Evolutionary conservation across 2,113 vertebrate species (phyloP).

Genomic region (Chloropsis cyanopogon): DNA sequence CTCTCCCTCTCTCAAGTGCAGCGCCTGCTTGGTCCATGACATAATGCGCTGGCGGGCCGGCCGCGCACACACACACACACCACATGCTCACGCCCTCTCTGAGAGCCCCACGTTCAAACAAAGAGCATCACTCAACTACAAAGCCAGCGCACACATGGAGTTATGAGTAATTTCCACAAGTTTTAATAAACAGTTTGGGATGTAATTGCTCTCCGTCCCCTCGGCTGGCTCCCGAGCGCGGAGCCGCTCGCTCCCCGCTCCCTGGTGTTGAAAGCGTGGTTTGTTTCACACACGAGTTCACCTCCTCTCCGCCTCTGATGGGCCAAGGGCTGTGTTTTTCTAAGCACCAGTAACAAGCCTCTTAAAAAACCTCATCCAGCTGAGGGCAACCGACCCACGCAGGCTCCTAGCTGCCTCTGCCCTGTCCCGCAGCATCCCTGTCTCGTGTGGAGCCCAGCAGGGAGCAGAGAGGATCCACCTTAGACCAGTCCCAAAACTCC

Average conservation of each 20-base stretch:
- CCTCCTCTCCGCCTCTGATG: not conserved
- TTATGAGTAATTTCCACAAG: slow-evolving; percentile 53
- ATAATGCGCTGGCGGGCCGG: slow-evolving; percentile 45
- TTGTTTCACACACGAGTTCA: slow-evolving; percentile 15
- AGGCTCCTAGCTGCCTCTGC: rapidly evolving
- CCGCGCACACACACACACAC: not conserved
- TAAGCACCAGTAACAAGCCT: slow-evolving; percentile 1
- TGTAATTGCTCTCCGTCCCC: not conserved
- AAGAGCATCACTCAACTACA: slow-evolving; percentile 55
- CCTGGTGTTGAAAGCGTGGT: slow-evolving; percentile 45
- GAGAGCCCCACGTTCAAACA: slow-evolving; percentile 40
- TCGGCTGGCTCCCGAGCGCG: not conserved
- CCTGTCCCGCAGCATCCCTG: rapidly evolving
- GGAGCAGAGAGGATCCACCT: not conserved
- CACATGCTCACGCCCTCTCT: not conserved
- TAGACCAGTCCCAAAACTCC: not conserved
- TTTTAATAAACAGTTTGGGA: slow-evolving; percentile 51
- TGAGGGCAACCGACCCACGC: rapidly evolving
- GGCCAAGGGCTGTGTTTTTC: slow-evolving; percentile 3
- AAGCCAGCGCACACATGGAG: not conserved
- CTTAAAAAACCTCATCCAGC: not conserved
- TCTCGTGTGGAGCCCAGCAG: rapidly evolving
- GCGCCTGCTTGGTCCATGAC: slow-evolving; percentile 60
- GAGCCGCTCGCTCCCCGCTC: not conserved
- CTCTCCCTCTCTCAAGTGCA: slow-evolving; percentile 35